phyloP scores from a whole-genome alignment of 2,113 vertebrate genomes.

The Megalops atlanticus region DNA sequence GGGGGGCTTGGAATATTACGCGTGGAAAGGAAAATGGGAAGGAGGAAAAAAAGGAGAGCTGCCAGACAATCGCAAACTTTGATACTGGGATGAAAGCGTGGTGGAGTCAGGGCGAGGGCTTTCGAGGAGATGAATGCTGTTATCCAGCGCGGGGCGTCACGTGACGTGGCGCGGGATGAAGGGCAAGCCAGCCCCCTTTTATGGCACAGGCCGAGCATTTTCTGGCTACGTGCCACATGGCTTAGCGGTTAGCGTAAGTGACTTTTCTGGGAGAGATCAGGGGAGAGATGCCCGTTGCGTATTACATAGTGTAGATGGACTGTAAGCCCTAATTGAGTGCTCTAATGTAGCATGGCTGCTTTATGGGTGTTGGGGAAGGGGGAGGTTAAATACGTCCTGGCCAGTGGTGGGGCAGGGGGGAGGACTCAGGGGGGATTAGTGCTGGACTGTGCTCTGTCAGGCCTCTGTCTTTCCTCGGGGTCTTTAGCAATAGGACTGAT shows the following conservation, averaged over 20 bases:
- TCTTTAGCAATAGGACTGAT: neutral
- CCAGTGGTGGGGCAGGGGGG: slow-evolving; percentile 36
- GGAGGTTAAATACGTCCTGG: slow-evolving; percentile 55
- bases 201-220: slow-evolving; percentile 42
- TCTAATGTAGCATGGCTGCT: slow-evolving; percentile 57
- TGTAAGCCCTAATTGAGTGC: slow-evolving; percentile 68
- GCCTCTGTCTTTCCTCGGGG: neutral
- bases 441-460: slow-evolving; percentile 8
- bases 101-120: neutral
- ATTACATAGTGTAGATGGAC: slow-evolving; percentile 63
- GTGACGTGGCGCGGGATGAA: slow-evolving; percentile 45
- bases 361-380: slow-evolving; percentile 2
- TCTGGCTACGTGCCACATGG: slow-evolving; percentile 61
- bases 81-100: neutral
- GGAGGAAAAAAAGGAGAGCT: neutral
- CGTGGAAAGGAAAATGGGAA: neutral
- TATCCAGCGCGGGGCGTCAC: slow-evolving; percentile 41
- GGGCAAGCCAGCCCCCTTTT: slow-evolving; percentile 35
- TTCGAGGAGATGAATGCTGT: neutral
- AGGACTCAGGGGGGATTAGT: slow-evolving; percentile 57
- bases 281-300: slow-evolving; percentile 45
- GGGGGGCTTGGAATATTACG: neutral
- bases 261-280: slow-evolving; percentile 60
- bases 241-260: slow-evolving; percentile 56
- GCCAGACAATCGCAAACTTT: neutral